Conservation (phyloP, 1,140 invertebrate genomes). For the Apis laboriosa region DNA sequence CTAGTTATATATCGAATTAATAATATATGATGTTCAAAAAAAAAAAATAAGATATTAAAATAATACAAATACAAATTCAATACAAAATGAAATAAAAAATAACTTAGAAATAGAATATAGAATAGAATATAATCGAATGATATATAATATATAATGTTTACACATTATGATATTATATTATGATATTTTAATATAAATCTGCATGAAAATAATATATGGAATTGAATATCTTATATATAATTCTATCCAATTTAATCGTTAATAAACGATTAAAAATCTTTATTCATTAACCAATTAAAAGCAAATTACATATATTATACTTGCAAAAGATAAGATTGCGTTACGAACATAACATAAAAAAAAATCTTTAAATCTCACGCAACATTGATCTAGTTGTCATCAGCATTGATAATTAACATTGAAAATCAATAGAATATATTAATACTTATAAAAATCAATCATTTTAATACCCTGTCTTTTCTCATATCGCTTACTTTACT, state of each 20-base stretch:
- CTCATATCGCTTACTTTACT: too few species aligned
- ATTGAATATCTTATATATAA: not conserved
- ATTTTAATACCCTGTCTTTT: not conserved
- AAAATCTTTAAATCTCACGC: conserved; percentile 31
- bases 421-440: conserved; percentile 20
- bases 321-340: conserved; percentile 15
- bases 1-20: not conserved
- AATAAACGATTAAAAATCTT: not conserved
- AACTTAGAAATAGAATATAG: not conserved
- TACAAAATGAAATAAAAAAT: not conserved
- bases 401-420: not conserved
- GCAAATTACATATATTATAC: not conserved
- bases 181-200: too few species aligned
- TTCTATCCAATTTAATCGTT: not conserved
- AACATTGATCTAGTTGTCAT: conserved; percentile 22
- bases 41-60: not conserved
- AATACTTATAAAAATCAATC: not conserved
- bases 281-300: not conserved
- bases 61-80: not conserved
- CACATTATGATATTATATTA: too few species aligned
- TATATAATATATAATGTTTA: too few species aligned
- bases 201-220: too few species aligned
- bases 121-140: not conserved
- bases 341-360: not conserved
- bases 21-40: not conserved